These are phyloP conservation scores for Syngnathoides biaculeatus DNA, from an alignment of 2,113 vertebrate genomes.

Conservation along the genomic window DNA sequence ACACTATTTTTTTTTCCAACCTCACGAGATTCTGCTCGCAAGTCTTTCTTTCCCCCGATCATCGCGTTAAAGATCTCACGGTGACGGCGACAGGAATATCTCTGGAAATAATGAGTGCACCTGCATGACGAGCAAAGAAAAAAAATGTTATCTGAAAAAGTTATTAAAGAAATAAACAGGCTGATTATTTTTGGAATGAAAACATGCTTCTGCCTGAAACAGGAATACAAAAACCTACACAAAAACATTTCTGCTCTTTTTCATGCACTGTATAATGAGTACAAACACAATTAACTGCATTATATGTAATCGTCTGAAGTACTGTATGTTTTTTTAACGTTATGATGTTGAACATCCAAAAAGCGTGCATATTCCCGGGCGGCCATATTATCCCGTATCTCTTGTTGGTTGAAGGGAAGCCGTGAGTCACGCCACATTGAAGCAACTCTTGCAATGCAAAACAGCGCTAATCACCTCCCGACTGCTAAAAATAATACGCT, in stretches of 20 bases:
- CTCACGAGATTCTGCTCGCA: conserved; percentile 35
- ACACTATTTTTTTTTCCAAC: conserved; percentile 36
- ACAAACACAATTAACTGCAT: no score
- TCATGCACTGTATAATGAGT: no score
- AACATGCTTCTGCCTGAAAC: not conserved
- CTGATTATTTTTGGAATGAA: not conserved
- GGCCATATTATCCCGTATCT: conserved; percentile 9
- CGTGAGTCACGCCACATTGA: conserved; percentile 30
- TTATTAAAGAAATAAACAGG: not conserved
- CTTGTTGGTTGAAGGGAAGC: conserved; percentile 17
- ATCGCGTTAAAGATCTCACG: not conserved
- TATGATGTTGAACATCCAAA: conserved; percentile 5
- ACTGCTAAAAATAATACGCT: conserved; percentile 44
- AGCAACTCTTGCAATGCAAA: conserved; percentile 43
- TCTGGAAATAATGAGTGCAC: conserved; percentile 22
- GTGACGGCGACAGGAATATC: conserved; percentile 5
- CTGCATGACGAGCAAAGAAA: conserved; percentile 18
- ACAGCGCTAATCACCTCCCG: conserved; percentile 35
- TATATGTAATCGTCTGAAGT: not conserved
- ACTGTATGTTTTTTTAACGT: not conserved
- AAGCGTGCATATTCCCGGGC: conserved; percentile 8
- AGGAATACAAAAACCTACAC: no score
- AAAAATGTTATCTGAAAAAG: not conserved
- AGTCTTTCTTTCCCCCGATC: conserved; percentile 20
- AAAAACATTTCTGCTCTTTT: no score